Conservation (phyloP, 2,797 vertebrate species). For the Enteromius unitaeniatus region DNA sequence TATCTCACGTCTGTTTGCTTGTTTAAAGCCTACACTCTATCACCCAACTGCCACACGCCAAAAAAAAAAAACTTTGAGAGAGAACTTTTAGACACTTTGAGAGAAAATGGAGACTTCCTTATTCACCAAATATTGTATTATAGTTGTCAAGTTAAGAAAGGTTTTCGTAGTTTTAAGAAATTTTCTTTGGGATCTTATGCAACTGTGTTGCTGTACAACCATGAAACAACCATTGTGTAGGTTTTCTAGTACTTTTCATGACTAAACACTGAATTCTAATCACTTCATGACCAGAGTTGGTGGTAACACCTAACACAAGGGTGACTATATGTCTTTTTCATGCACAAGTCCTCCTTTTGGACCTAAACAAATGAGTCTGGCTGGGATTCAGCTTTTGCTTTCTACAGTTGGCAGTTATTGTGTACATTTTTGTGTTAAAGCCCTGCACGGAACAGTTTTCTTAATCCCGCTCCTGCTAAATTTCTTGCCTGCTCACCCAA, state of each 20-base stretch:
- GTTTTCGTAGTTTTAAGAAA: background rate
- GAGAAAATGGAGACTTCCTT: slow-evolving; percentile 4
- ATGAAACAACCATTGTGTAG: background rate
- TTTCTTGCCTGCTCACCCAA: background rate
- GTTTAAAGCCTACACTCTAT: slow-evolving; percentile 55
- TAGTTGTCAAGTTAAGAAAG: slow-evolving; percentile 2
- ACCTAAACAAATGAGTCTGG: background rate
- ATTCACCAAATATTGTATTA: slow-evolving; percentile 24
- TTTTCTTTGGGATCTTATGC: background rate
- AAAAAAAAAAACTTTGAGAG: slow-evolving; percentile 23
- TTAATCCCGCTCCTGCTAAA: background rate
- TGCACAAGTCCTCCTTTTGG: background rate
- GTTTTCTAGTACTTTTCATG: background rate
- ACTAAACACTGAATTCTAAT: background rate
- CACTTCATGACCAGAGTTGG: background rate
- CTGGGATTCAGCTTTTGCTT: background rate
- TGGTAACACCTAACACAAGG: background rate
- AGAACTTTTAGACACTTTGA: slow-evolving; percentile 31
- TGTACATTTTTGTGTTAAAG: background rate
- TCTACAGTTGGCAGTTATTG: background rate
- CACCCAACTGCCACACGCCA: slow-evolving; percentile 45
- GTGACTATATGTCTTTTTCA: background rate
- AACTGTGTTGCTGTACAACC: background rate
- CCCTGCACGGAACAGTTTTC: background rate
- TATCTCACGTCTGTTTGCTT: slow-evolving; percentile 57